phyloP scores from a whole-genome alignment of 2,888 invertebrate species.

The Boloria euphrosyne region DNA sequence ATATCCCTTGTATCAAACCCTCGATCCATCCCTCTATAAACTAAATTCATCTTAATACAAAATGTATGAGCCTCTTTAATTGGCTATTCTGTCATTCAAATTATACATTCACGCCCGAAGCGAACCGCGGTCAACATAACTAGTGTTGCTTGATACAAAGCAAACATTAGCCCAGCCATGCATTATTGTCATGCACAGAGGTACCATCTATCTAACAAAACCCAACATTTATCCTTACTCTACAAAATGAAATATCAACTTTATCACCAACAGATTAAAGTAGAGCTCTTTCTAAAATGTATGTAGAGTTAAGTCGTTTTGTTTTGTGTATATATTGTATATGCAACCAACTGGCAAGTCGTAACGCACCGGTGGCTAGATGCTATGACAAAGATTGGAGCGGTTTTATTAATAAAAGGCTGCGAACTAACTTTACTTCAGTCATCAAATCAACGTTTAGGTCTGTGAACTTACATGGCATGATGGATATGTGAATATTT shows the following conservation, averaged over 20 bases:
- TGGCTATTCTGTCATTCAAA: conserved; percentile 71
- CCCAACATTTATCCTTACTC: conserved; percentile 43
- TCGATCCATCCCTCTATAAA: conserved; percentile 13
- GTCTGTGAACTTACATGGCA: conserved; percentile 5
- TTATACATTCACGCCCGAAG: conserved; percentile 79
- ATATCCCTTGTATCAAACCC: background rate
- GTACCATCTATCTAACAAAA: conserved; percentile 47
- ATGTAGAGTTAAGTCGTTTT: conserved; percentile 28
- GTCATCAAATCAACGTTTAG: conserved; percentile 40
- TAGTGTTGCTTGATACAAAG: conserved; percentile 77
- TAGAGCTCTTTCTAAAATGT: conserved; percentile 34
- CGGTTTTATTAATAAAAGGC: conserved; percentile 64
- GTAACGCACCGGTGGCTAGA: conserved; percentile 71
- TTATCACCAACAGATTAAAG: background rate
- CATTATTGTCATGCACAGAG: conserved; percentile 81
- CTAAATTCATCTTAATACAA: conserved; percentile 59
- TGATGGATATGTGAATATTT: conserved; percentile 8
- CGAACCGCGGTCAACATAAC: conserved; percentile 71
- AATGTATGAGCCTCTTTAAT: conserved; percentile 78
- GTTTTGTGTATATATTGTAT: conserved; percentile 48
- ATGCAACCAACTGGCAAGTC: conserved; percentile 73
- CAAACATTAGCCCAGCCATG: conserved; percentile 81
- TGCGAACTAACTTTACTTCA: conserved; percentile 33
- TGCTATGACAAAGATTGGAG: conserved; percentile 77
- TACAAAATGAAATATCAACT: conserved; percentile 41